Evolutionary conservation across 2,888 invertebrate genomes (phyloP), one percentile per base, ranked within the genome.

Genomic region (Cantharis lateralis): DNA sequence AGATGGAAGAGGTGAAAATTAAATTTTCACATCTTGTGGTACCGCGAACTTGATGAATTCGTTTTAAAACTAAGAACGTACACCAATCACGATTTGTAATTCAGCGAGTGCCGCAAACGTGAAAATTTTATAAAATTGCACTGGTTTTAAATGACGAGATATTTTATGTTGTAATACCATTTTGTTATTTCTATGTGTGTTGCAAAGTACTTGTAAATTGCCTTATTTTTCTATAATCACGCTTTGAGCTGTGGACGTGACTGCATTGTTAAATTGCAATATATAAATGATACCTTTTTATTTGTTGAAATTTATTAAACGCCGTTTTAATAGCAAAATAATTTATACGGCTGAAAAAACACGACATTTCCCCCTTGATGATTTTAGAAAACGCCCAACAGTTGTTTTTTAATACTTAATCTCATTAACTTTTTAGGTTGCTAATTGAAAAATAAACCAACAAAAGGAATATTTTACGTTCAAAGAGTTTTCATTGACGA

Each of bases 211-310:
- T 15, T 66, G 64, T 66, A 18, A 66, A 66, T 66, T 66, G 24
- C 64, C 64, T 15, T 66, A 66, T 66, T 66, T 66, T 66, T 66
- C 64, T 66, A 66, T 66, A 66, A 66, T 48, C 48, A 48, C 48
- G 48, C 48, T 48, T 48, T 48, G 48, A 48, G 48, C 48, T 48
- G 48, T n/a, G n/a, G 48, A 66, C 64, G 64, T 66, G 64, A 66
- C 64, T 66, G 24, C 20, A 66, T 66, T 66, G 16, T 66, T 66
- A 1, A 48, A 48, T n/a, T 48, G 9, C n/a, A 48, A 13, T n/a
- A 4, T 5, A 32, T n/a, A 32, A 32, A 32, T 32, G 32, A n/a
- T 32, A 32, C 32, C n/a, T 32, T 32, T 32, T 32, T 32, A 32
- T 32, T n/a, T 48, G n/a, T 13, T n/a, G n/a, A 48, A 48, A 48